Evolutionary conservation across 2,888 invertebrate species (phyloP), one percentile per base, ranked within the genome.

Genomic region (Amblyjoppa proteus): DNA sequence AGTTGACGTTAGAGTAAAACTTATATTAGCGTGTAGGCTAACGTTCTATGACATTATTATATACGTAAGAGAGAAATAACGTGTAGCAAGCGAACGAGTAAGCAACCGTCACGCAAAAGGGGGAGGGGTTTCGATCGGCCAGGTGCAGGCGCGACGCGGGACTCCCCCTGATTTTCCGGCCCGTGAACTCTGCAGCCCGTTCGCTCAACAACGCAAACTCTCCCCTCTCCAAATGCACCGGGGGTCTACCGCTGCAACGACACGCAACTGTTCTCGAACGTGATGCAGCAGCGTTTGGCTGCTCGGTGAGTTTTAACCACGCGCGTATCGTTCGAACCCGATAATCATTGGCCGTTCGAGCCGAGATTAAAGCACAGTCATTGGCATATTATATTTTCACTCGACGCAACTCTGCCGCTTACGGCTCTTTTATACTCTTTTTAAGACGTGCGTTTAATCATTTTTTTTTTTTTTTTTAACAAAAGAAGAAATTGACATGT

Each of bases 111-210:
- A 77, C 82, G 81, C 87, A 82, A 87, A 70, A 75, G 66, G 58
- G 77, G 85, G 78, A 77, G 88, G 90, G 87, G 88, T 84, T 85
- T 88, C 83, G 87, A 89, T 88, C 89, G 89, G 88, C 92, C 92
- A 92, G 92, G 91, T 92, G 91, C 88, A 87, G 87, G 82, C 87
- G 83, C 87, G 92, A 89, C 86, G 86, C 89, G 89, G 89, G 88
- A 90, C 89, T 90, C 92, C 92, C 92, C 91, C 89, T 91, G 91
- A 91, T 92, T 92, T 91, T 92, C 91, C 90, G 90, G 89, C 90
- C 89, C 89, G 89, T 88, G 88, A 89, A 89, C 90, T 89, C 89
- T 89, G 83, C 61, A 64, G 61, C 88, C 45, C 49, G 73, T 78
- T 75, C 83, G 49, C 77, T 71, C 41, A 58, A 34, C 70, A 68